These are phyloP conservation scores for Bothrops jararaca DNA, from an alignment of 2,113 vertebrate genomes.

Conservation along the genomic window DNA sequence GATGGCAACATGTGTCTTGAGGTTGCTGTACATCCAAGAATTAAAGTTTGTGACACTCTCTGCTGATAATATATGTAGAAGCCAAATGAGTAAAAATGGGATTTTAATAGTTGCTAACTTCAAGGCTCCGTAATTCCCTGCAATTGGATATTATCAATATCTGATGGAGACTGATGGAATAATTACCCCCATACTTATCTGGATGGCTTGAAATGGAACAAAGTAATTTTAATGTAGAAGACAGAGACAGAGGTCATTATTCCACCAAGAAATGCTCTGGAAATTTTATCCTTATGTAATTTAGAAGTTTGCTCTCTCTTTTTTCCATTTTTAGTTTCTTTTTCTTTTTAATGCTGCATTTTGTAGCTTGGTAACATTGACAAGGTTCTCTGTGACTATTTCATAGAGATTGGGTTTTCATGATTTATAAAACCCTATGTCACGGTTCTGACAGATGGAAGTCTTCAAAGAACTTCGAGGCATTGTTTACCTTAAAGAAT, in stretches of 20 bases:
- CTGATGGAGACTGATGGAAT: slow-evolving; percentile 29
- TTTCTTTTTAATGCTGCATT: slow-evolving; percentile 31
- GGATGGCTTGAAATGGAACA: neutral
- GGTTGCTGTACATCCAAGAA: neutral
- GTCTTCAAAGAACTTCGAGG: too few species aligned
- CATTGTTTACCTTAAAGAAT: too few species aligned
- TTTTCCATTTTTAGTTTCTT: neutral
- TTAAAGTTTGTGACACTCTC: neutral
- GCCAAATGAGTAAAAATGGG: neutral
- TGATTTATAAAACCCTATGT: neutral
- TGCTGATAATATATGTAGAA: neutral
- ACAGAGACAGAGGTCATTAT: slow-evolving; percentile 16
- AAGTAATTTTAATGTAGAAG: neutral
- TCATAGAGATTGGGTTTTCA: neutral
- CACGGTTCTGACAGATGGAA: too few species aligned
- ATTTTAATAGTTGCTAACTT: slow-evolving; percentile 24
- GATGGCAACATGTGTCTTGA: neutral
- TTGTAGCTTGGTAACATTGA: slow-evolving; percentile 32
- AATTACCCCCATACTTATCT: slow-evolving; percentile 45
- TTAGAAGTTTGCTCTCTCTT: slow-evolving; percentile 6
- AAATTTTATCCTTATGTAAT: slow-evolving; percentile 30
- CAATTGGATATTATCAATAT: slow-evolving; percentile 34
- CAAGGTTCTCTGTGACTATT: neutral
- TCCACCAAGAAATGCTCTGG: slow-evolving; percentile 29
- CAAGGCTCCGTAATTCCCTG: slow-evolving; percentile 15